phyloP scores from a whole-genome alignment of 2,888 invertebrate species.

The Drosophila meridionalis region DNA sequence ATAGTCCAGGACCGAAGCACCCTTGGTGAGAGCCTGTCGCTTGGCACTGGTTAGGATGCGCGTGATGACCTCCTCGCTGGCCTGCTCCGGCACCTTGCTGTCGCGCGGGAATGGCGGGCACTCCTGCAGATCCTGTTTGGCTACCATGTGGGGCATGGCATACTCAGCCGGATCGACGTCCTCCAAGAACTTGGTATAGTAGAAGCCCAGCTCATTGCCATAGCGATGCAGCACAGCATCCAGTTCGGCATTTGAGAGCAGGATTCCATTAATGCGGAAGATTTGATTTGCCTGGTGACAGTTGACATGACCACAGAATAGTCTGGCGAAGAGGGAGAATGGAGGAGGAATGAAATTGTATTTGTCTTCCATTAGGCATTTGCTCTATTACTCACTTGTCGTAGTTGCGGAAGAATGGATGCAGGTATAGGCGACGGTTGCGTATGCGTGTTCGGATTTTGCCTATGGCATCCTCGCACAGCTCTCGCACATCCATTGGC shows the following conservation, averaged over 20 bases:
- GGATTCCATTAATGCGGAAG: slow-evolving; percentile 88
- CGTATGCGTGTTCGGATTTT: slow-evolving; percentile 88
- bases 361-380: not conserved
- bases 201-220: slow-evolving; percentile 91
- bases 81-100: slow-evolving; percentile 85
- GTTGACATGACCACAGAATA: slow-evolving; percentile 90
- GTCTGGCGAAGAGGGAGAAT: slow-evolving; percentile 84
- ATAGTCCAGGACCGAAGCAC: slow-evolving; percentile 88
- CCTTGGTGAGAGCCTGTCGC: slow-evolving; percentile 89
- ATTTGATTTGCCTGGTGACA: slow-evolving; percentile 90
- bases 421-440: slow-evolving; percentile 88
- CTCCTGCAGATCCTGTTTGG: slow-evolving; percentile 51
- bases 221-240: slow-evolving; percentile 90
- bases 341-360: not conserved
- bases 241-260: slow-evolving; percentile 88
- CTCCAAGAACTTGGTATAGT: slow-evolving; percentile 89
- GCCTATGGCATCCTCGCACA: slow-evolving; percentile 88
- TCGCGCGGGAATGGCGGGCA: slow-evolving; percentile 83
- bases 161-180: slow-evolving; percentile 86
- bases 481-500: slow-evolving; percentile 84
- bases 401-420: slow-evolving; percentile 89
- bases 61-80: slow-evolving; percentile 86
- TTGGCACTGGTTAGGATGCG: slow-evolving; percentile 91
- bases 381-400: slow-evolving; percentile 86
- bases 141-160: slow-evolving; percentile 77